Conservation (phyloP, 2,888 invertebrate species). For the Cephus rjabovi region DNA sequence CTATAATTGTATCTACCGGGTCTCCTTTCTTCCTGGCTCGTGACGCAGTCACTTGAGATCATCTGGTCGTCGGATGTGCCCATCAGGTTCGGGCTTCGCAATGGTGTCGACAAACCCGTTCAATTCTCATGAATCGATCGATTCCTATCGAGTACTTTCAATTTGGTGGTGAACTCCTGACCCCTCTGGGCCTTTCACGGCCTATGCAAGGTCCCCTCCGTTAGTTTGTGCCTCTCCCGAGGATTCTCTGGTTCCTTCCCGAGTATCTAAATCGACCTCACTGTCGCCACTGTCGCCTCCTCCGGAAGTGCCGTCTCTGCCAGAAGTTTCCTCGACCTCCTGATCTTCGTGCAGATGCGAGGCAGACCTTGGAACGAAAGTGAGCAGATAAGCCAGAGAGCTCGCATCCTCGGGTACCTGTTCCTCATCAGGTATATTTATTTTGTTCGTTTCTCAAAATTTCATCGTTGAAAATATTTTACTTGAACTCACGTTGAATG, state of each 20-base stretch:
- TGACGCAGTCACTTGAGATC: neutral
- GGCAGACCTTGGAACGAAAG: slow-evolving; percentile 17
- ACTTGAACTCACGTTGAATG: neutral
- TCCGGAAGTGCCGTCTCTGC: neutral
- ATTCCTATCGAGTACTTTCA: neutral
- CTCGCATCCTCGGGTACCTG: slow-evolving; percentile 15
- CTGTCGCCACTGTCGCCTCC: neutral
- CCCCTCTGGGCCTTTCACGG: neutral
- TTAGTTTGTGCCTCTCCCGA: neutral
- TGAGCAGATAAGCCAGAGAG: slow-evolving; percentile 7
- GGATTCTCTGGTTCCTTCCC: neutral
- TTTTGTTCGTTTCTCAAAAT: neutral
- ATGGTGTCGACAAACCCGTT: neutral
- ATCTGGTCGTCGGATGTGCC: neutral
- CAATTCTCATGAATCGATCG: neutral
- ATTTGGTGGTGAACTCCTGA: neutral
- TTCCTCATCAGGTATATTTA: neutral
- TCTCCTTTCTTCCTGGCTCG: neutral
- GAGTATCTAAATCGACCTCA: neutral
- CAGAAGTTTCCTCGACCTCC: slow-evolving; percentile 18
- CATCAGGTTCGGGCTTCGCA: neutral
- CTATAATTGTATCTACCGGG: neutral
- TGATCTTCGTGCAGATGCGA: slow-evolving; percentile 11
- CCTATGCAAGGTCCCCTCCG: neutral
- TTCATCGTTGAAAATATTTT: neutral